Percentiles rank a stretch among this genome's conserved stretches.
Conservation (phyloP, 2,797 vertebrate species). For the Gallinago stenura region DNA sequence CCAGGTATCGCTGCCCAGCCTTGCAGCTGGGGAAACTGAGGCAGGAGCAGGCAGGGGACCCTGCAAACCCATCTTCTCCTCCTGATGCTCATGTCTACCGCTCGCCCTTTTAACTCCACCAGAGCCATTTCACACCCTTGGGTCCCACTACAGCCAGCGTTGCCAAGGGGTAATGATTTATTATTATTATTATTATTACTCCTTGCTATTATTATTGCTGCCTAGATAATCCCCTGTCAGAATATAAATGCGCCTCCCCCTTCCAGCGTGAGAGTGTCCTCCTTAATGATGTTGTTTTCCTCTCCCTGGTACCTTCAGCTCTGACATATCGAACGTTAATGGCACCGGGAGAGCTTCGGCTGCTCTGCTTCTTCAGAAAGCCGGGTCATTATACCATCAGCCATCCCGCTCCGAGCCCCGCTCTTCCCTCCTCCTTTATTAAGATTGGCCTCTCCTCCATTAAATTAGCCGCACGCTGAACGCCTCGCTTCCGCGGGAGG, state of each 20-base stretch:
- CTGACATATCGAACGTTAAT: conserved; percentile 24
- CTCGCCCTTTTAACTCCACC: neutral
- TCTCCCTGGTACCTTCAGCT: conserved; percentile 19
- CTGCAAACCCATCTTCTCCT: neutral
- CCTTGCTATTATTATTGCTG: conserved; percentile 35
- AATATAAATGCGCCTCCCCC: conserved; percentile 24
- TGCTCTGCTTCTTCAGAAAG: neutral
- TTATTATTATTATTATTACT: conserved; percentile 44
- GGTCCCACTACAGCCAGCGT: conserved; percentile 8
- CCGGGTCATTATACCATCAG: conserved; percentile 35
- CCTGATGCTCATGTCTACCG: neutral
- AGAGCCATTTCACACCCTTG: neutral
- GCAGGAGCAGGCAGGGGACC: neutral
- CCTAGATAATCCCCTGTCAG: conserved; percentile 53
- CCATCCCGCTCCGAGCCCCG: neutral
- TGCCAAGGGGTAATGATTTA: conserved; percentile 44
- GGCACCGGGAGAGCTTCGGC: neutral
- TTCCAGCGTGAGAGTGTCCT: conserved; percentile 3
- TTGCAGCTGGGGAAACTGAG: neutral
- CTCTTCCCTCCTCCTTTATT: conserved; percentile 27
- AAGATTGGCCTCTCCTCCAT: conserved; percentile 39
- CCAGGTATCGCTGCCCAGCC: neutral
- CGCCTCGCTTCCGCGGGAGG: neutral
- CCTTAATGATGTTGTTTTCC: conserved; percentile 58
- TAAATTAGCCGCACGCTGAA: neutral